Evolutionary conservation across 2,113 vertebrate genomes (phyloP).

Genomic region (rabbit (Oryctolagus cuniculus)): mOryCun1.1 NC_091439.1:73020501-73021000

Average conservation of each 20-base stretch:
- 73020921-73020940: constrained; percentile 49
- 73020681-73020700: neutral
- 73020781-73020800: neutral
- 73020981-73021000: constrained; percentile 19
- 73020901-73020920: constrained; percentile 75
- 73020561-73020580: neutral
- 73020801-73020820: constrained; percentile 58
- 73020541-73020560: neutral
- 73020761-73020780: constrained; percentile 19
- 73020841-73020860: constrained; percentile 47
- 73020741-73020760: neutral
- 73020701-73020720: constrained; percentile 17
- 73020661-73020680: neutral
- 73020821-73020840: constrained; percentile 63
- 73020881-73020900: constrained; percentile 48
- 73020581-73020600: neutral
- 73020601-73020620: neutral
- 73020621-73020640: neutral
- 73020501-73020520: neutral
- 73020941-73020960: constrained; percentile 18
- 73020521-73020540: neutral
- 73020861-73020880: constrained; percentile 38
- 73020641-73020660: neutral
- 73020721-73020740: neutral
- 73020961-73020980: constrained; percentile 38